Evolutionary conservation across 1,140 invertebrate species (phyloP).

Genomic region (Reticulitermes speratus): DNA sequence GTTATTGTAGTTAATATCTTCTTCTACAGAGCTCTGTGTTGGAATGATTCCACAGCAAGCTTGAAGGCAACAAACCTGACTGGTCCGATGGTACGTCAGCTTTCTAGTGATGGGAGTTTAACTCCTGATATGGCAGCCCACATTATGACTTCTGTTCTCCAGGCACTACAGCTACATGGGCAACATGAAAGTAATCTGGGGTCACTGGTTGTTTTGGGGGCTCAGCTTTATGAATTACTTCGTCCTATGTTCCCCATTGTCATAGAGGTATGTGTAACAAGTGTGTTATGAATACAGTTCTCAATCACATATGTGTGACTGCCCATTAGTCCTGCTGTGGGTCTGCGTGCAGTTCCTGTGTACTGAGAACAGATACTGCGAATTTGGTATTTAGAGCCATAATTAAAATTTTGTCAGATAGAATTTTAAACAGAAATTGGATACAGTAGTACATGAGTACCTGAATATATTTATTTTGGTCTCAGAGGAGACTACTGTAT

Average conservation of each 20-base stretch:
- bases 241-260: conserved; percentile 72
- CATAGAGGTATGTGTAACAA: conserved; percentile 45
- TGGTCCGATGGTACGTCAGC: conserved; percentile 61
- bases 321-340: background rate
- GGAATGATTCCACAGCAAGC: conserved; percentile 80
- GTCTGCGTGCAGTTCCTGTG: too few species aligned
- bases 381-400: background rate
- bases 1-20: background rate
- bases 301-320: background rate
- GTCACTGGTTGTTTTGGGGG: conserved; percentile 56
- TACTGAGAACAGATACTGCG: background rate
- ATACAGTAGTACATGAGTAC: background rate
- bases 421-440: background rate
- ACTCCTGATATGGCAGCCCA: conserved; percentile 64
- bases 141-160: conserved; percentile 71
- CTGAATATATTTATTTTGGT: too few species aligned
- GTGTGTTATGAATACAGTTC: background rate
- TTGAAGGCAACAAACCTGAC: conserved; percentile 72
- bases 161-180: conserved; percentile 73
- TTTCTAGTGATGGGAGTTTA: conserved; percentile 59
- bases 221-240: conserved; percentile 78
- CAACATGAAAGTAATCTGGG: conserved; percentile 82
- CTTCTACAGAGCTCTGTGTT: conserved; percentile 67
- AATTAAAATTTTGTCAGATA: background rate
- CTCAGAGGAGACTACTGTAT: too few species aligned